Evolutionary conservation across 2,797 vertebrate species (phyloP).

Genomic region (Okamejei kenojei): DNA sequence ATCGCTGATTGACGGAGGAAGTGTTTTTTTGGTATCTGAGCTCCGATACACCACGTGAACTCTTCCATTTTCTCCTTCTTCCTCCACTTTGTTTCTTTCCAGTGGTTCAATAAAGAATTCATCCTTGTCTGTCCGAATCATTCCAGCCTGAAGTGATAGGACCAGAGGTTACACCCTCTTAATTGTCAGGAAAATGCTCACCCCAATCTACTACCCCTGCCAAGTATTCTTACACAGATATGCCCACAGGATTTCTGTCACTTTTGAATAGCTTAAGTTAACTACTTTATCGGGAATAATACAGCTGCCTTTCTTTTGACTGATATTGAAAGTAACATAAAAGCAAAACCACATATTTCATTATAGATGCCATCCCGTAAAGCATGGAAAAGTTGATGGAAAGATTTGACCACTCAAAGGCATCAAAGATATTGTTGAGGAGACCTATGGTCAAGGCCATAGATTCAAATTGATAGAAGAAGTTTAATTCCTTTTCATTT

Average conservation of each 20-base stretch:
- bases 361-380: not conserved
- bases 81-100: constrained; percentile 65
- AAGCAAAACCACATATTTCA: not conserved
- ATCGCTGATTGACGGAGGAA: constrained; percentile 51
- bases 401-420: not conserved
- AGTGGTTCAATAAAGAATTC: constrained; percentile 96
- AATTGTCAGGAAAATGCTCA: not conserved
- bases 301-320: not conserved
- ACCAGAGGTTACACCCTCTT: constrained; percentile 32
- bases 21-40: constrained; percentile 63
- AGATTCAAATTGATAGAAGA: no score
- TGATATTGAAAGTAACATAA: constrained; percentile 12
- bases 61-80: constrained; percentile 67
- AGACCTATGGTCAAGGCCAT: not conserved
- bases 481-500: no score
- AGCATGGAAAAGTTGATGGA: constrained; percentile 16
- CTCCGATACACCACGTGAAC: constrained; percentile 88
- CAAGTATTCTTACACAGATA: not conserved
- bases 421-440: not conserved
- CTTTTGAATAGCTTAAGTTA: not conserved
- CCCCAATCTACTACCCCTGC: not conserved
- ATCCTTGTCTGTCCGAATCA: constrained; percentile 87
- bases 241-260: not conserved
- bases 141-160: constrained; percentile 74
- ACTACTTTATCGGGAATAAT: constrained; percentile 19